phyloP scores from a whole-genome alignment of 1,140 invertebrate genomes.

The Dufourea novaeangliae region DNA sequence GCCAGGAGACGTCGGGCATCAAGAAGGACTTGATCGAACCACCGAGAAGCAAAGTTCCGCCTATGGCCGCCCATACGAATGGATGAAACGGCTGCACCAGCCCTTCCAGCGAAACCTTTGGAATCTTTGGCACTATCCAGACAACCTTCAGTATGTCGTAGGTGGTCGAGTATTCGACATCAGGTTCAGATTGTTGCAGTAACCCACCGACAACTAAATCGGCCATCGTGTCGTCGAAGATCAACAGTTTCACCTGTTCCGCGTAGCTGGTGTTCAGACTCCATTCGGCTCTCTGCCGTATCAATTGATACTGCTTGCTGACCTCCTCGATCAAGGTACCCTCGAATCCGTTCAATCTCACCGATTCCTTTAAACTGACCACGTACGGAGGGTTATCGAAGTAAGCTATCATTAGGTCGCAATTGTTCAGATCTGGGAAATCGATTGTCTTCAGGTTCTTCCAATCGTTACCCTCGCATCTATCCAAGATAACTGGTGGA shows the following conservation, averaged over 20 bases:
- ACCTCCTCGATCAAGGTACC: constrained; percentile 42
- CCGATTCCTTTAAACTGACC: neutral
- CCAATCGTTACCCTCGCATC: constrained; percentile 52
- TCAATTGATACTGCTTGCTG: neutral
- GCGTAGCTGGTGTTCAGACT: constrained; percentile 14
- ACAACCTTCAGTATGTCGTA: constrained; percentile 72
- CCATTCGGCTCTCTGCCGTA: constrained; percentile 46
- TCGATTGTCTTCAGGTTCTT: constrained; percentile 30
- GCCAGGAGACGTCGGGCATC: constrained; percentile 62
- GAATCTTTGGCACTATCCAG: constrained; percentile 69
- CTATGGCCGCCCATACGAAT: constrained; percentile 70
- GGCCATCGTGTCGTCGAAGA: constrained; percentile 3
- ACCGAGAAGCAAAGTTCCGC: constrained; percentile 58
- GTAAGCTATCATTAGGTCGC: constrained; percentile 57
- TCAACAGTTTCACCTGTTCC: constrained; percentile 1
- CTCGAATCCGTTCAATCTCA: constrained; percentile 54
- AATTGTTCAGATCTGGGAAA: constrained; percentile 45
- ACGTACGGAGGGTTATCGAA: constrained; percentile 68
- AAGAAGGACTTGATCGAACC: constrained; percentile 62
- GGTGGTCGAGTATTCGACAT: constrained; percentile 64
- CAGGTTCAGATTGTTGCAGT: constrained; percentile 47
- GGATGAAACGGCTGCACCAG: constrained; percentile 67
- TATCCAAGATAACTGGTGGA: constrained; percentile 50
- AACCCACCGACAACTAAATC: constrained; percentile 74
- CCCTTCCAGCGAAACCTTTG: constrained; percentile 69